These are phyloP conservation scores for Drosophila tristis DNA, from an alignment of 1,140 invertebrate genomes.

Conservation along the genomic window DNA sequence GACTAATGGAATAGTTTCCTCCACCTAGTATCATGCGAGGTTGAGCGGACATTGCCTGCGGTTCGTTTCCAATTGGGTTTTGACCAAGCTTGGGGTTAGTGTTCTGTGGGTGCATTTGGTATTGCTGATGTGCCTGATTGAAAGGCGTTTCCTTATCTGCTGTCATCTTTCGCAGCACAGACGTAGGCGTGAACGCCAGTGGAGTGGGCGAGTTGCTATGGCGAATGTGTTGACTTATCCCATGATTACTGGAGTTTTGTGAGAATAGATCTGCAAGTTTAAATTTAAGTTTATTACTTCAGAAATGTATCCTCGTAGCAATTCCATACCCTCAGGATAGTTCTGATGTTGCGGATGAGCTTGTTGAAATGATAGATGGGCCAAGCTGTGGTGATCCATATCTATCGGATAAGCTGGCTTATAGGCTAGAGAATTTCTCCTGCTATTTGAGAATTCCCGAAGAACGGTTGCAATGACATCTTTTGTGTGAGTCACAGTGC, in stretches of 20 bases:
- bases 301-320: background rate
- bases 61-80: slow-evolving; percentile 33
- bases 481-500: slow-evolving; percentile 88
- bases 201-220: slow-evolving; percentile 86
- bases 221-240: slow-evolving; percentile 31
- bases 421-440: slow-evolving; percentile 33
- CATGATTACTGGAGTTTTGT: slow-evolving; percentile 24
- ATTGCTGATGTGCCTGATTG: slow-evolving; percentile 69
- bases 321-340: slow-evolving; percentile 52
- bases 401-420: slow-evolving; percentile 23
- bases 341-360: slow-evolving; percentile 16
- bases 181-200: slow-evolving; percentile 95
- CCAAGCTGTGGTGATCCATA: slow-evolving; percentile 11
- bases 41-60: slow-evolving; percentile 42
- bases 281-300: background rate
- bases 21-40: slow-evolving; percentile 80
- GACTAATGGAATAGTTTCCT: slow-evolving; percentile 52
- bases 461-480: slow-evolving; percentile 90
- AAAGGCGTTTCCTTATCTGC: slow-evolving; percentile 89
- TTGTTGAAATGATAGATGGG: slow-evolving; percentile 29
- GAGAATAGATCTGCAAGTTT: slow-evolving; percentile 39
- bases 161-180: slow-evolving; percentile 96
- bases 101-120: slow-evolving; percentile 58
- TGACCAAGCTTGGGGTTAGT: slow-evolving; percentile 82
- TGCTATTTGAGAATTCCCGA: slow-evolving; percentile 83